phyloP scores from a whole-genome alignment of 2,797 vertebrate species.

The Antennarius maculatus region DNA sequence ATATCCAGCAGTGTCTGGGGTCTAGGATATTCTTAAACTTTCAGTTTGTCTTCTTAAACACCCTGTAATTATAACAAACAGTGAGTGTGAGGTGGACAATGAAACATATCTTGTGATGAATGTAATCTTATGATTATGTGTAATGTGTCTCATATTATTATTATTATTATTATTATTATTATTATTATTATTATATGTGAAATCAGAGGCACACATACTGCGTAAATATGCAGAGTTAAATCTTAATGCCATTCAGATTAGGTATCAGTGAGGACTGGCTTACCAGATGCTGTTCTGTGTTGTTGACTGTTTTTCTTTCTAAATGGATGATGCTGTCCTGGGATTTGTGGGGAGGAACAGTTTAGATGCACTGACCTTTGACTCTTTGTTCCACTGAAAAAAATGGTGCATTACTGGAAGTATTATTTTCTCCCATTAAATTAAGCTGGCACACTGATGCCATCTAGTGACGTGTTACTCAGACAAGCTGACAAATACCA shows the following conservation, averaged over 20 bases:
- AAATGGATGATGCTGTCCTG: slow-evolving; percentile 68
- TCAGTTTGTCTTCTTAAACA: slow-evolving; percentile 66
- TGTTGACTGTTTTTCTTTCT: slow-evolving; percentile 69
- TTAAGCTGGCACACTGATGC: slow-evolving; percentile 50
- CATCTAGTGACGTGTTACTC: slow-evolving; percentile 65
- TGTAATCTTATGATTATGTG: background rate
- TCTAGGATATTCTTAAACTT: slow-evolving; percentile 57
- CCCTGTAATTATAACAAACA: slow-evolving; percentile 53
- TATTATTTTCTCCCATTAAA: slow-evolving; percentile 12
- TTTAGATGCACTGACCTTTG: slow-evolving; percentile 71
- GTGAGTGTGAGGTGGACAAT: slow-evolving; percentile 21
- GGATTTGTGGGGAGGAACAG: slow-evolving; percentile 67
- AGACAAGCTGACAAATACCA: background rate
- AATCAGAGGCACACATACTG: slow-evolving; percentile 4
- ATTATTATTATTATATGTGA: background rate
- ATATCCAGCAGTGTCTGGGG: slow-evolving; percentile 72
- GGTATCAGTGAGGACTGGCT: slow-evolving; percentile 27
- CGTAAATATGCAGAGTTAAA: slow-evolving; percentile 13
- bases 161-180: background rate
- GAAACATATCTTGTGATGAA: slow-evolving; percentile 1
- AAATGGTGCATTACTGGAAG: slow-evolving; percentile 48
- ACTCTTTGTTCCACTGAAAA: slow-evolving; percentile 73
- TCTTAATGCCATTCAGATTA: slow-evolving; percentile 34
- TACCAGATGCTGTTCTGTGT: slow-evolving; percentile 50
- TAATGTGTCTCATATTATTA: background rate